Conservation (phyloP, 2,888 invertebrate genomes). For the Nephrotoma appendiculata region DNA sequence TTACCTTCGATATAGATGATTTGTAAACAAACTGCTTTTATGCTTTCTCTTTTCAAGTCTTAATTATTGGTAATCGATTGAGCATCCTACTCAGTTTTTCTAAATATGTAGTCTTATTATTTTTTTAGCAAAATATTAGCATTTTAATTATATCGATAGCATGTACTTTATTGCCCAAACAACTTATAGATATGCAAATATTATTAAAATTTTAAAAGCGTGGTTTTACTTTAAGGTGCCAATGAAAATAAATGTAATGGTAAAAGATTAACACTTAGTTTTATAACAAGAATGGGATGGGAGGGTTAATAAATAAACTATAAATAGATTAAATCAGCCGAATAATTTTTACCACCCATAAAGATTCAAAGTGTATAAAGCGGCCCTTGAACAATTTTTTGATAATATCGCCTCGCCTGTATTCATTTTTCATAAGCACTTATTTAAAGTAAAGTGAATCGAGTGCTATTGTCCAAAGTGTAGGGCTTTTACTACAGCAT, state of each 20-base stretch:
- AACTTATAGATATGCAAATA: background rate
- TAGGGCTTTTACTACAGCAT: no score
- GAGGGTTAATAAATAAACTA: background rate
- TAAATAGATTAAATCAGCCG: no score
- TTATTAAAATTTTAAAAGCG: background rate
- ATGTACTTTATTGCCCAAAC: background rate
- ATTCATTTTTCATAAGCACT: no score
- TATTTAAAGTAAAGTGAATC: no score
- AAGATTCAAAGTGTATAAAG: no score
- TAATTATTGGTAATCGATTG: background rate
- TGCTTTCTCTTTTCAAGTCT: background rate
- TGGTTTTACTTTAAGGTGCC: background rate
- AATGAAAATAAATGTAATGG: background rate
- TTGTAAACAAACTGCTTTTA: background rate
- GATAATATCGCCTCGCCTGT: no score
- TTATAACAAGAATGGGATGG: background rate
- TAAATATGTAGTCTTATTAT: background rate
- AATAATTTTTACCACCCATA: no score
- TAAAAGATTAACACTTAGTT: background rate
- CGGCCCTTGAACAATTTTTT: no score
- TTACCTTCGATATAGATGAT: background rate
- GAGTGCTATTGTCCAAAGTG: no score
- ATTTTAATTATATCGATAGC: background rate
- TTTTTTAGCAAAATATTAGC: background rate
- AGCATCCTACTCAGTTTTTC: background rate